Percentiles rank a stretch among this genome's conserved stretches.
phyloP scores from a whole-genome alignment of 2,888 invertebrate genomes.

The Anagyrus pseudococci region DNA sequence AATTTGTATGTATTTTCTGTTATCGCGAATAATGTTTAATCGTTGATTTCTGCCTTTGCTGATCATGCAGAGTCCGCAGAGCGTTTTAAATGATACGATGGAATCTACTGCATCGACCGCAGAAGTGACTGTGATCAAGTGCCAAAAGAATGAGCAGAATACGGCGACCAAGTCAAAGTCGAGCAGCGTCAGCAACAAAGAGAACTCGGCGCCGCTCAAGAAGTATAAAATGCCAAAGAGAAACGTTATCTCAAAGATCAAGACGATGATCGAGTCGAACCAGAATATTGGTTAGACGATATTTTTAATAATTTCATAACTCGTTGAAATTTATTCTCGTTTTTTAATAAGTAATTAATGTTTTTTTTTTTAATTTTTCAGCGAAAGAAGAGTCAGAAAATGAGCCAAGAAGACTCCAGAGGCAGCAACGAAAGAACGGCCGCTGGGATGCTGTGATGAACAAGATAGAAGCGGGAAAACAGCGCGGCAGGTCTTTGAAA shows the following conservation, averaged over 20 bases:
- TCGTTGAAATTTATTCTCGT: too few relatives aligned
- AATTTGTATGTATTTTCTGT: background rate
- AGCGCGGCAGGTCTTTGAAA: constrained; percentile 73
- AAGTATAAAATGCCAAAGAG: constrained; percentile 82
- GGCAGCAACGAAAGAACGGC: constrained; percentile 68
- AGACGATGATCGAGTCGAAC: constrained; percentile 72
- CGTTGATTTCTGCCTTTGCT: background rate
- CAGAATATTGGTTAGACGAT: constrained; percentile 52
- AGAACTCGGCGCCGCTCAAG: constrained; percentile 62
- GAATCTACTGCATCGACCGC: constrained; percentile 42
- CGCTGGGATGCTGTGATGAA: constrained; percentile 87
- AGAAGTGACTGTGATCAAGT: constrained; percentile 51
- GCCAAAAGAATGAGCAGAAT: constrained; percentile 43
- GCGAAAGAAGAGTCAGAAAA: constrained; percentile 64
- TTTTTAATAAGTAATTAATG: too few relatives aligned
- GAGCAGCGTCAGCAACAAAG: constrained; percentile 41
- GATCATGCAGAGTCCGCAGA: constrained; percentile 35
- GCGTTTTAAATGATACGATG: constrained; percentile 40
- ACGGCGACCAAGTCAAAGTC: constrained; percentile 41
- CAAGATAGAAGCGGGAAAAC: constrained; percentile 77
- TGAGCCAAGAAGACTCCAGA: constrained; percentile 66
- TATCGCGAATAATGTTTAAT: too few relatives aligned
- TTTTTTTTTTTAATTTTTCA: too few relatives aligned
- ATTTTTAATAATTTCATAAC: background rate
- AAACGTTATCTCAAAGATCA: constrained; percentile 78